Conservation (phyloP, 1,140 invertebrate species). For the Brachionus paranguensis region DNA sequence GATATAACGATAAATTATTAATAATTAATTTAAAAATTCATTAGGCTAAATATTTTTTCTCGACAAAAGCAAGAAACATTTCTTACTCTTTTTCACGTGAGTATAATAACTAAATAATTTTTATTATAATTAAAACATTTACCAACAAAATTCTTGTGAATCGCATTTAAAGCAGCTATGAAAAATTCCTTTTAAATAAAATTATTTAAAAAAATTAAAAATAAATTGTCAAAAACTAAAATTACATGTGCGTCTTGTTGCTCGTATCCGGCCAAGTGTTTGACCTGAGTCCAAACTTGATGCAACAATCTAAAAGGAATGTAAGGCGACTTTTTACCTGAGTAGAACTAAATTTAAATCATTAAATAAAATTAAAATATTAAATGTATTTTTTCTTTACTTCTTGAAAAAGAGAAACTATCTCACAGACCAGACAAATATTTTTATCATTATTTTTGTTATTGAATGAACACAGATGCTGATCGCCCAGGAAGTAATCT, state of each 20-base stretch:
- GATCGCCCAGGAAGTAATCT: slow-evolving; percentile 89
- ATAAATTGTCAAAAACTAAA: slow-evolving; percentile 81
- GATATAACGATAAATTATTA: no score
- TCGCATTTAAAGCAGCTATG: slow-evolving; percentile 13
- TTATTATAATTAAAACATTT: not conserved
- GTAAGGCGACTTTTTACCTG: slow-evolving; percentile 75
- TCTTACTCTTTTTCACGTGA: no score
- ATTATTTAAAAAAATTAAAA: not conserved
- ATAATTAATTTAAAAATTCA: no score
- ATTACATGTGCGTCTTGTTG: slow-evolving; percentile 97
- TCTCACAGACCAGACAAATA: slow-evolving; percentile 83
- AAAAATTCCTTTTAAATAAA: slow-evolving; percentile 27
- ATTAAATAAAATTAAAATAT: not conserved
- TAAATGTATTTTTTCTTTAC: slow-evolving; percentile 35
- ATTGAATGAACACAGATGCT: slow-evolving; percentile 59
- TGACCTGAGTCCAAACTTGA: slow-evolving; percentile 91
- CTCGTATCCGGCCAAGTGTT: slow-evolving; percentile 87
- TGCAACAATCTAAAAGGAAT: slow-evolving; percentile 80
- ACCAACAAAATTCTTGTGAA: slow-evolving; percentile 14
- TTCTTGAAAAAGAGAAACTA: slow-evolving; percentile 62
- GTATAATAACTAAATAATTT: no score
- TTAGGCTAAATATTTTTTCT: no score
- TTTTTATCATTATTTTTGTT: slow-evolving; percentile 40
- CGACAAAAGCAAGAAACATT: no score
- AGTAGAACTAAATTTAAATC: slow-evolving; percentile 71